A percentile compares a stretch with the other conserved stretches of the same genome.
phyloP scores from a whole-genome alignment of 2,113 vertebrate genomes.

The Malurus alboscapulatus region DNA sequence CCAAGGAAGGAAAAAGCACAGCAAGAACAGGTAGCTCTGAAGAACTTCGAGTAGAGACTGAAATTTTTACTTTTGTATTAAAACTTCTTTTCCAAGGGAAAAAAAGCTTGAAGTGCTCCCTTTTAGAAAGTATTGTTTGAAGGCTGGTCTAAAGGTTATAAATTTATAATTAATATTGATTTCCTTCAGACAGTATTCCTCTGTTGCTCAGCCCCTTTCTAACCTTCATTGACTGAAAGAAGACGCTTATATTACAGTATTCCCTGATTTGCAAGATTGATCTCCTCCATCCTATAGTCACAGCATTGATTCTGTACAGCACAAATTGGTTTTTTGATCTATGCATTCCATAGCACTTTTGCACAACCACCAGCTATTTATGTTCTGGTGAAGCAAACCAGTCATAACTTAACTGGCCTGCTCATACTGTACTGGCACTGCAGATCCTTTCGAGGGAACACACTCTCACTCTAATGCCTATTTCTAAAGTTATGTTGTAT shows the following conservation, averaged over 20 bases:
- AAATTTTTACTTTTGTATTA: background rate
- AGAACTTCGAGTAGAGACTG: background rate
- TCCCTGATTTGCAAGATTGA: conserved; percentile 71
- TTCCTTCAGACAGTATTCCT: conserved; percentile 73
- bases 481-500: background rate
- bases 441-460: background rate
- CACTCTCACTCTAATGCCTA: background rate
- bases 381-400: background rate
- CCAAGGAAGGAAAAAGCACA: background rate
- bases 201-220: conserved; percentile 72
- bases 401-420: background rate
- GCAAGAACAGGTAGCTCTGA: background rate
- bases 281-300: conserved; percentile 4
- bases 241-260: conserved; percentile 63
- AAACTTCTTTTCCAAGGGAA: background rate
- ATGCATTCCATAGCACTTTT: conserved; percentile 17
- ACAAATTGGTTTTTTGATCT: conserved; percentile 54
- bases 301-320: conserved; percentile 60
- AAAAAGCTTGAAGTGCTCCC: conserved; percentile 7
- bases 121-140: conserved; percentile 52
- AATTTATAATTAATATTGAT: conserved; percentile 93
- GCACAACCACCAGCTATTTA: background rate
- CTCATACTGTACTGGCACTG: background rate
- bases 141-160: conserved; percentile 82
- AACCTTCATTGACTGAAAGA: conserved; percentile 78